Evolutionary conservation across 2,797 vertebrate genomes (phyloP), one percentile per base, ranked within the genome.

Genomic region (Buceros bicornis): DNA sequence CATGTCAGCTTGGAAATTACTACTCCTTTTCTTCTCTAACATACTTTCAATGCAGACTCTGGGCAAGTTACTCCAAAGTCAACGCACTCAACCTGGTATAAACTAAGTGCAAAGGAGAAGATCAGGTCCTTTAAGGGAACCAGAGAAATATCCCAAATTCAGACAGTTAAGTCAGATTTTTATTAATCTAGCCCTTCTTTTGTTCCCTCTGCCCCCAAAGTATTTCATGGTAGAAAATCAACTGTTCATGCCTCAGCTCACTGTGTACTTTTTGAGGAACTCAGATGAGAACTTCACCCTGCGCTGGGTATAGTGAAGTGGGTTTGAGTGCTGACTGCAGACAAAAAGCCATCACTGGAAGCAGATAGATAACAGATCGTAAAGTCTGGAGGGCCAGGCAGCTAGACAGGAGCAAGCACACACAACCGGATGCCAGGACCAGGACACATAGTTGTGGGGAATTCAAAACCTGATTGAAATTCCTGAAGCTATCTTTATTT

Each of bases 401-500:
- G 65, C 42, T 64, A 86, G 80, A 62, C 66, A 35, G 80, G 78
- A 82, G 25, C 40, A 45, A 82, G 43, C 43, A 85, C 81, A 79
- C 18, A 25, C 2, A 5, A 43, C 15, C 67, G 67, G 71, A 74
- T 82, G 76, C 71, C 87, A 93, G 69, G 50, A 94, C 24, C 26
- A 82, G 21, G 11, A 82, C 54, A 61, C 65, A 70, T 16, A 93
- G 26, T 82, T 90, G 81, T 87, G 65, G 43, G 40, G 71, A 85
- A 87, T 73, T 94, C 65, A 93, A 89, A 89, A 89, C 64, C 81
- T 82, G 60, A 89, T 3, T 71, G 67, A 94, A 95, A 77, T 40
- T 65, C 90, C 88, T 51, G 43, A 50, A 89, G 71, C 53, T 24
- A 70, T 47, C 60, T 82, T 73, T 79, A 47, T 61, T 90, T 95